Evolutionary conservation across 2,888 invertebrate genomes (phyloP).

Genomic region (Ennomos erosarius): DNA sequence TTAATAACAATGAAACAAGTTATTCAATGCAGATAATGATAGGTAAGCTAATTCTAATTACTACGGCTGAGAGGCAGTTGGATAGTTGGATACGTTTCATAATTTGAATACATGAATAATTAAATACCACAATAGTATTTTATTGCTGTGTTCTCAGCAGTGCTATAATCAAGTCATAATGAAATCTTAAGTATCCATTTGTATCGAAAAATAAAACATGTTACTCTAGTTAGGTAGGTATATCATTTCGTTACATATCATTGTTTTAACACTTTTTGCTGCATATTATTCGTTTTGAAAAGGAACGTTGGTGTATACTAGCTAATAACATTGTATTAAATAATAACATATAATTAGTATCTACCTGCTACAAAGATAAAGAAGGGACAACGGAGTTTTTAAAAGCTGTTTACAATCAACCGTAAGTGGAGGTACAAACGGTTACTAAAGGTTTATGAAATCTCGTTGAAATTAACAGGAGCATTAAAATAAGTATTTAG

Average conservation of each 20-base stretch:
- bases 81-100: conserved; percentile 59
- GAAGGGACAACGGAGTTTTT: conserved; percentile 77
- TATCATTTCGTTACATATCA: conserved; percentile 56
- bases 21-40: conserved; percentile 64
- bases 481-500: too few relatives aligned
- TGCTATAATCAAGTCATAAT: conserved; percentile 63
- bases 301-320: conserved; percentile 62
- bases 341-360: conserved; percentile 83
- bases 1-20: conserved; percentile 64
- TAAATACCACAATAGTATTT: conserved; percentile 46
- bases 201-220: conserved; percentile 61
- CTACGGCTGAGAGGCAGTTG: conserved; percentile 58
- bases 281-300: conserved; percentile 61
- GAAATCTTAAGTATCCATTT: conserved; percentile 61
- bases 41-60: conserved; percentile 67
- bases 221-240: conserved; percentile 59
- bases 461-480: neutral
- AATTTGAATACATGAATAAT: conserved; percentile 72
- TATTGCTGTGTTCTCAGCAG: conserved; percentile 57
- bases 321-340: conserved; percentile 80
- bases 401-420: conserved; percentile 80
- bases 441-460: conserved; percentile 49
- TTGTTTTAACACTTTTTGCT: conserved; percentile 66
- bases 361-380: conserved; percentile 79
- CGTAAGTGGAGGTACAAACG: conserved; percentile 73